A percentile compares a stretch with the other conserved stretches of the same genome.
Evolutionary conservation across 2,888 invertebrate genomes (phyloP).

Genomic region (Prionchulus punctatus): DNA sequence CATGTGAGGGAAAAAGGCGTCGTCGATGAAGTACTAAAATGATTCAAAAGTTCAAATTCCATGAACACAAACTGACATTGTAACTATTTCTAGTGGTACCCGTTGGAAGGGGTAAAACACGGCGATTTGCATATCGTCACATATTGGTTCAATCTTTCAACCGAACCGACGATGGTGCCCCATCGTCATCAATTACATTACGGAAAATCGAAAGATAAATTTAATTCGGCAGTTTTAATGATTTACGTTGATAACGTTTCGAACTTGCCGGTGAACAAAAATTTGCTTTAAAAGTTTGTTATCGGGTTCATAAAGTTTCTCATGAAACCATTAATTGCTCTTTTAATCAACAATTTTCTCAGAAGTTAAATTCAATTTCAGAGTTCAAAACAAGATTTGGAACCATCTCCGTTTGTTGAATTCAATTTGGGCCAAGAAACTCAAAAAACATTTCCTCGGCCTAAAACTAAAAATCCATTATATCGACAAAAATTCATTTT

Average conservation of each 20-base stretch:
- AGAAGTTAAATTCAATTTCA: constrained; percentile 10
- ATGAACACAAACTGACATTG: background rate
- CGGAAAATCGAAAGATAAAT: constrained; percentile 21
- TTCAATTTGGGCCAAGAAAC: constrained; percentile 60
- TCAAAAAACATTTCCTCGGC: constrained; percentile 23
- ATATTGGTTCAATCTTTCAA: constrained; percentile 66
- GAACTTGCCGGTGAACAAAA: constrained; percentile 61
- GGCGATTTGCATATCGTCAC: constrained; percentile 77
- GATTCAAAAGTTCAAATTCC: constrained; percentile 37
- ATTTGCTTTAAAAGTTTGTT: background rate
- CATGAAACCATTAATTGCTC: background rate
- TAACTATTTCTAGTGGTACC: constrained; percentile 60
- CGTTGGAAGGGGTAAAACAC: constrained; percentile 81
- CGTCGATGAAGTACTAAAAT: constrained; percentile 57
- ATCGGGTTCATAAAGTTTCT: background rate
- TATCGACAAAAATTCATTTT: constrained; percentile 90
- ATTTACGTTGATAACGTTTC: constrained; percentile 81
- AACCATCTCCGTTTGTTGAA: constrained; percentile 66
- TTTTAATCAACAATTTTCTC: background rate
- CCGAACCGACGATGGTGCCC: background rate
- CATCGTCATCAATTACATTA: constrained; percentile 15
- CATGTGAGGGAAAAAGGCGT: constrained; percentile 53
- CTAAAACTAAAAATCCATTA: constrained; percentile 65
- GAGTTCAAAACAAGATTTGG: constrained; percentile 35
- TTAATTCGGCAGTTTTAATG: constrained; percentile 46